A percentile compares a stretch with the other conserved stretches of the same genome.
These are phyloP conservation scores for Stenchaetothrips biformis DNA, from an alignment of 2,888 invertebrate genomes.

Conservation along the genomic window DNA sequence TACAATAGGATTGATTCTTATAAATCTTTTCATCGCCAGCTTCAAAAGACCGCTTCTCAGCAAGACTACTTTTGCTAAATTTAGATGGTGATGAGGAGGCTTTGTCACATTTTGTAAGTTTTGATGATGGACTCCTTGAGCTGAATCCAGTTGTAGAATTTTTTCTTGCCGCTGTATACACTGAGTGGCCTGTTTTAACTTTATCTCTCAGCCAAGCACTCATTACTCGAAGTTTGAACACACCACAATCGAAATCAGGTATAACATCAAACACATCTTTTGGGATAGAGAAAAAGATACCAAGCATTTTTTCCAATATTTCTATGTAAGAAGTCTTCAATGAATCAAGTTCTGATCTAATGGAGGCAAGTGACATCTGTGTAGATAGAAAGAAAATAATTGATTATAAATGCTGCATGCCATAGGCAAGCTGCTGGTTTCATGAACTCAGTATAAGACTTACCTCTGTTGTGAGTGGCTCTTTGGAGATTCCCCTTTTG, in stretches of 20 bases:
- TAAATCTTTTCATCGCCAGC: no score
- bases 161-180: conserved; percentile 41
- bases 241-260: conserved; percentile 54
- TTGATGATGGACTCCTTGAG: neutral
- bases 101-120: neutral
- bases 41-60: no score
- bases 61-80: no score
- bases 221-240: conserved; percentile 46
- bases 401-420: neutral
- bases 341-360: conserved; percentile 30
- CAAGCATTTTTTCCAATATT: conserved; percentile 58
- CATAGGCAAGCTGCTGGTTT: neutral
- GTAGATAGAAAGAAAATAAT: neutral
- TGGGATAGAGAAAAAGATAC: conserved; percentile 60
- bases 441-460: neutral
- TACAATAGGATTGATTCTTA: no score
- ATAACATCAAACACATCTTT: conserved; percentile 56
- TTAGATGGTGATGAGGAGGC: no score
- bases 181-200: conserved; percentile 50
- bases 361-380: neutral
- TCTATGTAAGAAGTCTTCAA: conserved; percentile 55
- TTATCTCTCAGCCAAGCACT: conserved; percentile 49
- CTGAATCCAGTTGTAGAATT: conserved; percentile 5
- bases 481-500: neutral
- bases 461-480: neutral